phyloP scores from a whole-genome alignment of 2,113 vertebrate species.

The Conger conger region DNA sequence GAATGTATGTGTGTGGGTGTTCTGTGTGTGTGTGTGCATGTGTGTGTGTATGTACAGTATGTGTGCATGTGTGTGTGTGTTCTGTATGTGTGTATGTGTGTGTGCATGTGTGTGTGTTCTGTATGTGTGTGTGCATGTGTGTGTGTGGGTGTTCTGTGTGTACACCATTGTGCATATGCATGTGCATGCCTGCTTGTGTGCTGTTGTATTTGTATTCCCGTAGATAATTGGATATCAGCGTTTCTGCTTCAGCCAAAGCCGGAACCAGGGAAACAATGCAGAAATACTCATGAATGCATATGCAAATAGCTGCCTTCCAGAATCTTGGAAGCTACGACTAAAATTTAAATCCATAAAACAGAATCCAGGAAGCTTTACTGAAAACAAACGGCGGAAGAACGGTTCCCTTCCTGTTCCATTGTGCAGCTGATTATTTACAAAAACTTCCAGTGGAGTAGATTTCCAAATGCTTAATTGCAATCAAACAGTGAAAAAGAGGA shows the following conservation, averaged over 20 bases:
- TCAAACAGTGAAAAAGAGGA: slow-evolving; percentile 22
- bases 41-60: background rate
- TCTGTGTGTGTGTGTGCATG: background rate
- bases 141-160: background rate
- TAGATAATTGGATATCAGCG: background rate
- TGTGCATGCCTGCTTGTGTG: background rate
- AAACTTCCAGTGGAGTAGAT: slow-evolving; percentile 9
- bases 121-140: background rate
- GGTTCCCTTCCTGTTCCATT: background rate
- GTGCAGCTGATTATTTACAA: slow-evolving; percentile 6
- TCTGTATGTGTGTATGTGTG: background rate
- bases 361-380: background rate
- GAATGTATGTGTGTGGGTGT: background rate
- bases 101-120: background rate
- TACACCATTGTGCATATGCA: background rate
- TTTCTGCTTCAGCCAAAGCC: background rate
- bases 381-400: slow-evolving; percentile 1
- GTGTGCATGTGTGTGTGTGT: background rate
- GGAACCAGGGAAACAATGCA: background rate
- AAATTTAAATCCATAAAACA: background rate
- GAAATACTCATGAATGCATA: background rate
- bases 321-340: background rate
- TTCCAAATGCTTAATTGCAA: slow-evolving; percentile 22
- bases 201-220: background rate
- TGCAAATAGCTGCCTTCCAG: background rate